Conservation (phyloP, 2,888 invertebrate genomes). For the Dryadula phaetusa region DNA sequence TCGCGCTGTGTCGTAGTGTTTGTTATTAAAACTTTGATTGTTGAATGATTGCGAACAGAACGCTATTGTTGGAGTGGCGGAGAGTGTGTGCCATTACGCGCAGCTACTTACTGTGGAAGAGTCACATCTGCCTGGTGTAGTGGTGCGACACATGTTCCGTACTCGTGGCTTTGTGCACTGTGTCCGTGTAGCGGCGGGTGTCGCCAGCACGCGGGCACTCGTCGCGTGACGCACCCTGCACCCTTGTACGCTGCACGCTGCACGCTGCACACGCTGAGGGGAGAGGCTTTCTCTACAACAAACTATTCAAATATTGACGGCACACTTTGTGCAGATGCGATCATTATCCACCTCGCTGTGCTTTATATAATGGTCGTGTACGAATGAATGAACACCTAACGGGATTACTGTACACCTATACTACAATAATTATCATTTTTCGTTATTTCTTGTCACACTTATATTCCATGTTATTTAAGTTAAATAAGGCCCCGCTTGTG, state of each 20-base stretch:
- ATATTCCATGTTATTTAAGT: neutral
- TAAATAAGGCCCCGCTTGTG: constrained; percentile 1
- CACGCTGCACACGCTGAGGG: neutral
- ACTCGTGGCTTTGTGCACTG: neutral
- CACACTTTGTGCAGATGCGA: constrained; percentile 10
- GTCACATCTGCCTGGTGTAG: neutral
- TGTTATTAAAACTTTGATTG: neutral
- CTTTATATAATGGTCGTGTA: neutral
- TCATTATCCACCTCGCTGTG: neutral
- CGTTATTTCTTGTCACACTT: neutral
- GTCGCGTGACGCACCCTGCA: neutral
- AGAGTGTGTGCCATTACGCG: too few relatives aligned
- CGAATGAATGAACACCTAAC: neutral
- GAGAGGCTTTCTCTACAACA: neutral
- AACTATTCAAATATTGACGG: neutral
- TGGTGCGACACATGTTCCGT: neutral
- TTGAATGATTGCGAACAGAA: neutral
- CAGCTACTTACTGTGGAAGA: too few relatives aligned
- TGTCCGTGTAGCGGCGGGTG: neutral
- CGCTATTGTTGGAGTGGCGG: constrained; percentile 6
- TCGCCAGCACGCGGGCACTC: constrained; percentile 7
- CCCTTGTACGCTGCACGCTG: too few relatives aligned
- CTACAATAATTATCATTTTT: neutral
- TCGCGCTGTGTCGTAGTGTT: neutral
- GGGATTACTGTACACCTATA: neutral